These are phyloP conservation scores for Macroramphosus scolopax DNA, from an alignment of 2,797 vertebrate genomes.

Conservation along the genomic window DNA sequence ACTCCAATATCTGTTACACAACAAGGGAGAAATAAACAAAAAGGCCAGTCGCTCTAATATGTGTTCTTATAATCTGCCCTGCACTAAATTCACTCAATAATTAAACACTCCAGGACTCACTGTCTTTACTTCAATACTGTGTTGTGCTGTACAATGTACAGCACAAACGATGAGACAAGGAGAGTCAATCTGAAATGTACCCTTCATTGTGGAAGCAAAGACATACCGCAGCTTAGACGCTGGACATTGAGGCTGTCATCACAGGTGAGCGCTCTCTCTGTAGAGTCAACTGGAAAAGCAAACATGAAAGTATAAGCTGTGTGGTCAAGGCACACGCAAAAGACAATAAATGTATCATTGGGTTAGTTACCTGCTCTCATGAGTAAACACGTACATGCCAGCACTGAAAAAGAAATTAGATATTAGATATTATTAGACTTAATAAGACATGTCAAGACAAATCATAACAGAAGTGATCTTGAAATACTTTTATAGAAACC, in stretches of 20 bases:
- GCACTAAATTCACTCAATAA: not conserved
- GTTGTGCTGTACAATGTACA: too few relatives aligned
- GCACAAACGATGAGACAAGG: too few relatives aligned
- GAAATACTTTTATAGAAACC: too few relatives aligned
- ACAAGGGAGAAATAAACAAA: not conserved
- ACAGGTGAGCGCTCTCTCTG: conserved; percentile 46
- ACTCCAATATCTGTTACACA: conserved; percentile 39
- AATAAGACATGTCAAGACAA: not conserved
- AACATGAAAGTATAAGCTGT: not conserved
- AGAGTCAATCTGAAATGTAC: not conserved
- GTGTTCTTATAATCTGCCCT: too few relatives aligned
- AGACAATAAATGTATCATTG: not conserved
- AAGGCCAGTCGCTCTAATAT: too few relatives aligned
- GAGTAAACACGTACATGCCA: conserved; percentile 23
- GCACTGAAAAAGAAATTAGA: conserved; percentile 28
- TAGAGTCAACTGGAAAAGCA: conserved; percentile 4
- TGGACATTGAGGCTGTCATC: conserved; percentile 4
- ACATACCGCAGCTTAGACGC: conserved; percentile 56
- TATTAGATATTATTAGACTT: not conserved
- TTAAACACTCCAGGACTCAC: too few relatives aligned
- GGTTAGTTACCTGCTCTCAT: conserved; percentile 36
- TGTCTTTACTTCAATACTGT: too few relatives aligned
- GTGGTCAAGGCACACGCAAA: not conserved
- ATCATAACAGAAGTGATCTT: not conserved
- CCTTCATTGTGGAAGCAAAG: not conserved